These are phyloP conservation scores for Lucilia cuprina DNA, from an alignment of 1,140 invertebrate genomes.

Conservation along the genomic window DNA sequence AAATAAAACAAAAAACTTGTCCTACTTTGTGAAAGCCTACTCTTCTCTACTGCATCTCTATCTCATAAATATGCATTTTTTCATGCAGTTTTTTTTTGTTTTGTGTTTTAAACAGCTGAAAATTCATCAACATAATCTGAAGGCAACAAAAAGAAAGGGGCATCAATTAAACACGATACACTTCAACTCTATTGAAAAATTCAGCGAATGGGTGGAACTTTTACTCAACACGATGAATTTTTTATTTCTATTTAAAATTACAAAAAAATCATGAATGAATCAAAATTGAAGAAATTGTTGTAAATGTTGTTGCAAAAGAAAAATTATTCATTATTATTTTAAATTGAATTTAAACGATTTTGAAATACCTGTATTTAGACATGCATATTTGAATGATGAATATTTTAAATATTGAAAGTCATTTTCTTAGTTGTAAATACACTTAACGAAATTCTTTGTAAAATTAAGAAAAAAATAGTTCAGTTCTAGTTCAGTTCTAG, in stretches of 20 bases:
- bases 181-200: neutral
- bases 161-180: slow-evolving; percentile 10
- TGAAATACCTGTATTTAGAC: no score
- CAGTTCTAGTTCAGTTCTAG: no score
- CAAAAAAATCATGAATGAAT: neutral
- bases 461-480: no score
- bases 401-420: no score
- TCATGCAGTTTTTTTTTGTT: neutral
- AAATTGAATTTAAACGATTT: no score
- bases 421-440: no score
- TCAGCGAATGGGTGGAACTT: neutral
- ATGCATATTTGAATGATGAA: no score
- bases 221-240: neutral
- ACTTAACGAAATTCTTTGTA: no score
- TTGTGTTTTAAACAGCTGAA: neutral
- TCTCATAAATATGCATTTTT: slow-evolving; percentile 26
- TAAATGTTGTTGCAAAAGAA: neutral
- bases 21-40: slow-evolving; percentile 25
- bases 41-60: neutral
- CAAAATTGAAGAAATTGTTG: neutral
- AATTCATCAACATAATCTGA: neutral
- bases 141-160: neutral
- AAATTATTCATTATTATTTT: no score
- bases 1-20: slow-evolving; percentile 9
- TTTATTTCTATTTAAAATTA: neutral